Base-by-base conservation (phyloP, 1,140 invertebrate genomes). In the Pectinophora gossypiella region DNA sequence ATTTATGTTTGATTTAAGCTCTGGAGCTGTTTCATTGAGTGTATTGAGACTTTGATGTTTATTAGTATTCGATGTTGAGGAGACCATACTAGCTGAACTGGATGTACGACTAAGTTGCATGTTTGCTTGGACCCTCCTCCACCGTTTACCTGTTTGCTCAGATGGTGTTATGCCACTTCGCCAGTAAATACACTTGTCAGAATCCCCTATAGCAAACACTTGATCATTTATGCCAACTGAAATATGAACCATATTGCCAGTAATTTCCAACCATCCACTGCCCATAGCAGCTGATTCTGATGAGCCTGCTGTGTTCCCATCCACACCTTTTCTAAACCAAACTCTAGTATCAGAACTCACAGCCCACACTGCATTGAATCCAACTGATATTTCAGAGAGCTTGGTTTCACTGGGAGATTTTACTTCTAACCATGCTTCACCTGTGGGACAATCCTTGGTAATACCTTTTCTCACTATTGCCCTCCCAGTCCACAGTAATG, bases 301-400 rank as follows among this genome's bases (percentile, higher is more conserved):
- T 49, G 91, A 84, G 15, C 91, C 92, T 20, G 92, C 89, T 54
- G 89, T 89, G 67, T 92, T 92, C 3, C 93, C 92, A 76, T 93
- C 92, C 18, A 97, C 91, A 19, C 96, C 95, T 84, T 95, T 93
- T 60, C 95, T 89, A 76, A 97, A 97, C 95, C 95, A 97, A n/a
- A 97, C 94, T 70, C 92, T 91, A 51, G 93, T 91, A 73, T 96
- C 94, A 67, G 94, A 92, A 43, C 94, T 94, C 5, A 97, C 85
- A 56, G 93, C 95, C 97, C 97, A 98, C 5, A 97, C 94, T 2
- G 93, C 89, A 89, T 95, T 92, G n/a, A 89, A 90, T 3, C 97
- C 96, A 15, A 97, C 94, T 51, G 95, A 93, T 3, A 98, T 87
- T 80, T 95, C 94, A 27, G 90, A 78, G 9, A 98, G 89, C 76